These are phyloP conservation scores for Oceanodroma tethys DNA, from an alignment of 2,113 vertebrate species.

Conservation along the genomic window DNA sequence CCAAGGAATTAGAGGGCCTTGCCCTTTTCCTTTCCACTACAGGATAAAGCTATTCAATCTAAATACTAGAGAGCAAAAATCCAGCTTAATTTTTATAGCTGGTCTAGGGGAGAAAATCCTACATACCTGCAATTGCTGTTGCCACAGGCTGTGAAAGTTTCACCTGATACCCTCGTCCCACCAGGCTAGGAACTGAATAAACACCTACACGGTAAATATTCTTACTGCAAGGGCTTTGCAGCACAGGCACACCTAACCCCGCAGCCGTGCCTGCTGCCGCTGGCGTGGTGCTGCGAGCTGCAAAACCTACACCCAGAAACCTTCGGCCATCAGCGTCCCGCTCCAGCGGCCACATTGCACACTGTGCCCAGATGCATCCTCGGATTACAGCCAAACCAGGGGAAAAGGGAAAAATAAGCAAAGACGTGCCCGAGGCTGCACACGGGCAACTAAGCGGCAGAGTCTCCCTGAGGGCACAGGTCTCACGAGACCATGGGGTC, in stretches of 20 bases:
- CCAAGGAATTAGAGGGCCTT: not conserved
- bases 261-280: not conserved
- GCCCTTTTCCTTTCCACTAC: not conserved
- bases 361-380: not conserved
- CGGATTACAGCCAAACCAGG: not conserved
- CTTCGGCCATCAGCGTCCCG: not conserved
- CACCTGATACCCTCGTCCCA: not conserved
- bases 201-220: not conserved
- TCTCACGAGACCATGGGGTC: fast-evolving
- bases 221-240: not conserved
- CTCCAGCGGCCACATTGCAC: not conserved
- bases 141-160: not conserved
- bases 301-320: not conserved
- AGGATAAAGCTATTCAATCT: not conserved
- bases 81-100: not conserved
- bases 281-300: fast-evolving
- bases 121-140: not conserved
- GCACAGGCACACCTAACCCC: not conserved
- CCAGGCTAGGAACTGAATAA: not conserved
- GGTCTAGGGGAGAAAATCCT: not conserved
- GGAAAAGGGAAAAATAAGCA: not conserved
- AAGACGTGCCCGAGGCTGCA: not conserved
- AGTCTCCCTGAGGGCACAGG: not conserved
- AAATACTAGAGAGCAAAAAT: not conserved
- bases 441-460: fast-evolving